These are phyloP conservation scores for Panthera tigris DNA, from an alignment of 2,113 vertebrate species.

Conservation along the genomic window DNA sequence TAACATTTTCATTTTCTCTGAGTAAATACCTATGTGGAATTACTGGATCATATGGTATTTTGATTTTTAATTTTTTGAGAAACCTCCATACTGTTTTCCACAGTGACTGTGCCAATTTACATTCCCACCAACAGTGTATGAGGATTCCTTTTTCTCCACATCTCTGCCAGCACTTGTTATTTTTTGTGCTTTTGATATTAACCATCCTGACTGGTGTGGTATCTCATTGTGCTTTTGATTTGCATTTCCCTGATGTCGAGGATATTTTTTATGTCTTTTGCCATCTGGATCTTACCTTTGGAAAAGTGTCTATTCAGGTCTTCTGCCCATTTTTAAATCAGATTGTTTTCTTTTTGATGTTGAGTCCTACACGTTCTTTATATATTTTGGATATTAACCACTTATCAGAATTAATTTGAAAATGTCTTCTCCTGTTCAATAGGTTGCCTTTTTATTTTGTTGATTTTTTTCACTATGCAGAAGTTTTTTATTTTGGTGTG, in stretches of 20 bases:
- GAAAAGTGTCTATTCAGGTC: background rate
- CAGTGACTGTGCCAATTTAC: background rate
- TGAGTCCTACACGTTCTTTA: background rate
- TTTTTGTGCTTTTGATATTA: background rate
- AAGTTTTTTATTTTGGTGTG: background rate
- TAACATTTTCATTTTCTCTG: background rate
- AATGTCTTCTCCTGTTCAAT: background rate
- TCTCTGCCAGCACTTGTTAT: background rate
- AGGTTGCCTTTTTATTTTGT: background rate
- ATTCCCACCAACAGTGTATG: background rate
- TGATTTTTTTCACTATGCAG: background rate
- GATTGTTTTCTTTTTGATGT: background rate
- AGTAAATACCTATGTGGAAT: background rate
- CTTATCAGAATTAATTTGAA: background rate
- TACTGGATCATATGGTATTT: background rate
- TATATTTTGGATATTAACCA: background rate
- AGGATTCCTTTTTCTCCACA: background rate
- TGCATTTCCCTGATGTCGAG: background rate
- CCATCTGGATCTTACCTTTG: background rate
- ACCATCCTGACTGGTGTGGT: background rate
- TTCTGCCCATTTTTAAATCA: background rate
- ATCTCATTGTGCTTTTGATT: background rate
- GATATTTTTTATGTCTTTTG: background rate
- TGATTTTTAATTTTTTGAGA: background rate
- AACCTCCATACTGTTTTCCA: background rate